Base-by-base conservation (phyloP, 2,888 invertebrate genomes). In the Drosophila acutilabella region DNA sequence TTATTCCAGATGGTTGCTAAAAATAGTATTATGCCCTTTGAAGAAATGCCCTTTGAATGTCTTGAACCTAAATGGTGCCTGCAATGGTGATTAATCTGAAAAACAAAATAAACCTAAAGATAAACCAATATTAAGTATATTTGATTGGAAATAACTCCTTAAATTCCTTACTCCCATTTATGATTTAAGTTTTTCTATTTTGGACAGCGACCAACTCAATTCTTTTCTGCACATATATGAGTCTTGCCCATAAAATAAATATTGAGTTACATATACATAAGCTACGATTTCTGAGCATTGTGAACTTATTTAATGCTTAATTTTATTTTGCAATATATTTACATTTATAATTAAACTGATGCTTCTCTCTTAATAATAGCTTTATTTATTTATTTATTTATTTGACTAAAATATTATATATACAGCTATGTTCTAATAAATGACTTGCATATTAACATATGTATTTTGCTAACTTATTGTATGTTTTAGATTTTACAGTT, bases 31-130 rank as follows among this genome's bases (percentile, higher is more conserved):
- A 83, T 23, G n/a, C n/a, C n/a, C n/a, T n/a, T 78, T 5, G 70
- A 62, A 6, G 70, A 61, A 33, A 6, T 13, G 4, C 40, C 5
- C 14, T 4, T 14, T n/a, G n/a, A n/a, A 40, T 40, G n/a, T 40
- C 40, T 4, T 14, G n/a, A 13, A 40, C 7, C 14, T 14, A 14
- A 14, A 40, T 14, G 2, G 5, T 5, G n/a, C 14, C 40, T n/a
- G 40, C 1, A 40, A 40, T 40, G 4, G 40, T n/a, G 5, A 40
- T 13, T n/a, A 40, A 40, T 14, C 40, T 13, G n/a, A 40, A 40
- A 40, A 14, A n/a, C 6, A 40, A 1, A 2, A 94, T 94, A 90
- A 95, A 96, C 91, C 96, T 96, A 26, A 45, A 38, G 1, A 20
- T 1, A 11, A 20, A 10, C 16, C 6, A 36, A n/a, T 11, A 42